phyloP scores from a whole-genome alignment of 2,797 vertebrate species.

The Bufotes viridis region DNA sequence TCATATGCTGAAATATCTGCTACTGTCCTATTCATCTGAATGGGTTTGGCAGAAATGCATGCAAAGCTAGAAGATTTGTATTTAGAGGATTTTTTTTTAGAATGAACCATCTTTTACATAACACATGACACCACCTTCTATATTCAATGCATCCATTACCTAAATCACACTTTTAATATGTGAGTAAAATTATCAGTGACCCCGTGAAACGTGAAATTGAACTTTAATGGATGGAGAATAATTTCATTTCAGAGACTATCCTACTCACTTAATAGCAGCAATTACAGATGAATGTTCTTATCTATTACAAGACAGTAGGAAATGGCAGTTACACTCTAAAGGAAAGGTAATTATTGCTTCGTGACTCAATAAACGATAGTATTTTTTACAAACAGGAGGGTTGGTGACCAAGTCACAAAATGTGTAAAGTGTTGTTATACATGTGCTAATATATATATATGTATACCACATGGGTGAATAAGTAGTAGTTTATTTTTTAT shows the following conservation, averaged over 20 bases:
- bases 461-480: no score
- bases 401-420: no score
- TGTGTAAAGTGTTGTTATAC: no score
- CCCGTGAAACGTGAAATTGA: constrained; percentile 43
- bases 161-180: constrained; percentile 25
- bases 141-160: constrained; percentile 20
- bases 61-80: no score
- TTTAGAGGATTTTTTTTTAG: no score
- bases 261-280: not conserved
- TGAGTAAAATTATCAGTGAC: constrained; percentile 33
- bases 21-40: no score
- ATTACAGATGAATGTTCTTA: not conserved
- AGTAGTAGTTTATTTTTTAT: no score
- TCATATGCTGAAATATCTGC: no score
- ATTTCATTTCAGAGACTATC: constrained; percentile 2
- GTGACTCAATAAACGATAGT: not conserved
- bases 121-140: not conserved
- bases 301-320: not conserved
- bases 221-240: constrained; percentile 36
- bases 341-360: not conserved
- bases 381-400: not conserved
- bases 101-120: not conserved
- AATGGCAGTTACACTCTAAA: not conserved
- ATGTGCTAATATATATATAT: no score
- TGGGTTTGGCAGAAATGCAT: no score